Percentiles rank a stretch among this genome's conserved stretches.
These are phyloP conservation scores for Sorex araneus DNA, from an alignment of 2,113 vertebrate species.

Conservation along the genomic window DNA sequence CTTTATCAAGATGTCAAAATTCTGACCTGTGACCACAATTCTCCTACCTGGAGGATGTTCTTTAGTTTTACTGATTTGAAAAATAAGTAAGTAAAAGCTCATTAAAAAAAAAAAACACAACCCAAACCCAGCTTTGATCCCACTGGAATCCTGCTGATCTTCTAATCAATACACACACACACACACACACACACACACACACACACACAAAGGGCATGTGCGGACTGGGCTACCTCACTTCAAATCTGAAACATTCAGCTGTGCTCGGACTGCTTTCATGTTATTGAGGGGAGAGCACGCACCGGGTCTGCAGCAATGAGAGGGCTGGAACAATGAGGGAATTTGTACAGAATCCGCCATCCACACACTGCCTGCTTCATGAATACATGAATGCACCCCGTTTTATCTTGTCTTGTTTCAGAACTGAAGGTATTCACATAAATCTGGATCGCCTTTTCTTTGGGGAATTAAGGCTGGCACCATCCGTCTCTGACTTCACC, in stretches of 20 bases:
- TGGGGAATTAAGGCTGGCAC: constrained; percentile 85
- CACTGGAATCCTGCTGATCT: constrained; percentile 59
- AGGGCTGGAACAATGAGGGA: constrained; percentile 81
- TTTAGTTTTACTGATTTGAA: constrained; percentile 64
- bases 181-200: neutral
- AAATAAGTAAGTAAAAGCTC: constrained; percentile 52
- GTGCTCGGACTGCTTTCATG: constrained; percentile 80
- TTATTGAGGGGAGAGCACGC: constrained; percentile 78
- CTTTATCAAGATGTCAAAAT: constrained; percentile 73
- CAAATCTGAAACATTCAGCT: constrained; percentile 75
- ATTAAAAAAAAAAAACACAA: constrained; percentile 17
- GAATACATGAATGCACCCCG: constrained; percentile 85
- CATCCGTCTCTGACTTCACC: constrained; percentile 84
- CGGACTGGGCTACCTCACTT: constrained; percentile 66
- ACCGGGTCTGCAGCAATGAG: constrained; percentile 80
- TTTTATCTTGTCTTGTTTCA: constrained; percentile 86
- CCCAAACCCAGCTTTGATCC: constrained; percentile 63
- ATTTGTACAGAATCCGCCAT: constrained; percentile 80
- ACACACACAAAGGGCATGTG: constrained; percentile 54
- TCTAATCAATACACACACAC: constrained; percentile 78
- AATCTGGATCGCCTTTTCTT: constrained; percentile 80
- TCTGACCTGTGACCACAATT: constrained; percentile 51
- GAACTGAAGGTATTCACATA: constrained; percentile 85
- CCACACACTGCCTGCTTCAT: constrained; percentile 81
- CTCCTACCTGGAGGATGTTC: constrained; percentile 51